A percentile compares a stretch with the other conserved stretches of the same genome.
Evolutionary conservation across 2,113 vertebrate genomes (phyloP).

Genomic region (Elanoides forficatus): DNA sequence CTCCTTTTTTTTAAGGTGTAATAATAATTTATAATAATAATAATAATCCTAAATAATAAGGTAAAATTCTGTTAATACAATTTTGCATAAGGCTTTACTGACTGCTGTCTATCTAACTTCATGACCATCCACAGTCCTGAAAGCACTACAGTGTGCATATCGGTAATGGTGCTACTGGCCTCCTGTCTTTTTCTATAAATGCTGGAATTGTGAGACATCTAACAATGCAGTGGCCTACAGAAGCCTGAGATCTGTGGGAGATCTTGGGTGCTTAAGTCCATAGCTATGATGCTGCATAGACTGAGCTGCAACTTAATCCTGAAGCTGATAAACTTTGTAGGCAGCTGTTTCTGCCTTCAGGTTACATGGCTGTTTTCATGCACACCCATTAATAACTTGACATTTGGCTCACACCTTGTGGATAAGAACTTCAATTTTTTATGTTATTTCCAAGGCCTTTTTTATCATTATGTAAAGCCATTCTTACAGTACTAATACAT

Average conservation of each 20-base stretch:
- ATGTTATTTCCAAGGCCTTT: not conserved
- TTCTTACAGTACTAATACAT: not conserved
- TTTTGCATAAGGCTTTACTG: not conserved
- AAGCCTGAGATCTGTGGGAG: not conserved
- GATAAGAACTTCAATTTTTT: not conserved
- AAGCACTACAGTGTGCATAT: accelerated
- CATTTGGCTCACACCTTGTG: not conserved
- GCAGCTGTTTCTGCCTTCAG: not conserved
- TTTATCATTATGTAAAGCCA: not conserved
- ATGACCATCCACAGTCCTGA: not conserved
- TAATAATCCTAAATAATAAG: not conserved
- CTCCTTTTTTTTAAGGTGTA: not conserved
- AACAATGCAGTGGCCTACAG: not conserved
- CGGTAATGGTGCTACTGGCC: not conserved
- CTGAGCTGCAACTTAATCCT: not conserved
- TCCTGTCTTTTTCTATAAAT: not conserved
- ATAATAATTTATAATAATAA: not conserved
- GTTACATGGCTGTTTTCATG: not conserved
- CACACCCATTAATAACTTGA: not conserved
- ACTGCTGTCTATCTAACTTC: not conserved
- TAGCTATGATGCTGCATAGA: not conserved
- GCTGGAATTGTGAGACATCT: not conserved
- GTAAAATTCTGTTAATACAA: not conserved
- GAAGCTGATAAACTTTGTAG: not conserved
- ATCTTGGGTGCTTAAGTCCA: not conserved